Evolutionary conservation across 2,888 invertebrate genomes (phyloP), one percentile per base, ranked within the genome.

Genomic region (Phaedon cochleariae): DNA sequence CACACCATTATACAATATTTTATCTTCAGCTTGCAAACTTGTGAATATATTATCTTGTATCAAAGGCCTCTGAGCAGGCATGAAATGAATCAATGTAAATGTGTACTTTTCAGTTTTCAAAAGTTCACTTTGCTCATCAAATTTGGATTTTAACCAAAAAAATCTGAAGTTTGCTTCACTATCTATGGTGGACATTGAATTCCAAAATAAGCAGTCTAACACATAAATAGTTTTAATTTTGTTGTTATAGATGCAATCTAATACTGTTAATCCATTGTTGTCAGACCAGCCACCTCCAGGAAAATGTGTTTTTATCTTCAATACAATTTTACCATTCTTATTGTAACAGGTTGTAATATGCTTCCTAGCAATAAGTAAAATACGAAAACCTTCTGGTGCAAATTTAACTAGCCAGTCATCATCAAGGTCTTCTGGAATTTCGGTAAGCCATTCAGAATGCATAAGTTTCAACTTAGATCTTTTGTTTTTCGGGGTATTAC

Each of bases 361-460:
- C 81, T 87, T 85, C 66, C 86, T 85, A 10, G 96, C 92, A 17
- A 97, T 88, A 6, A 97, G 86, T n/a, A 98, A 85, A 75, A 90
- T 89, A 61, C 98, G 87, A 64, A 87, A 87, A 20, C 97, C 98
- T 76, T 89, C 88, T 0, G 98, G 98, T 79, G 95, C 95, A 0
- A 94, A 89, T 53, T 91, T 87, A 58, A 92, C 85, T 20, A 87
- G 81, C 94, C 95, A 95, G 54, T 90, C 88, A 4, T 88, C 85
- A 65, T 85, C 79, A 58, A 95, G 87, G 79, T 94, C 91, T 22
- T 86, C 85, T 0, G 98, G 98, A 62, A 92, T 88, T 73, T 97
- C 94, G 0, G 92, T 85, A 80, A 98, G 85, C 97, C 97, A 98
- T 83, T 98, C 98, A 0, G 97, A 97, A 64, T 92, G 79, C 93